These are phyloP conservation scores for Petromus typicus DNA, from an alignment of 2,113 vertebrate species.

Conservation along the genomic window DNA sequence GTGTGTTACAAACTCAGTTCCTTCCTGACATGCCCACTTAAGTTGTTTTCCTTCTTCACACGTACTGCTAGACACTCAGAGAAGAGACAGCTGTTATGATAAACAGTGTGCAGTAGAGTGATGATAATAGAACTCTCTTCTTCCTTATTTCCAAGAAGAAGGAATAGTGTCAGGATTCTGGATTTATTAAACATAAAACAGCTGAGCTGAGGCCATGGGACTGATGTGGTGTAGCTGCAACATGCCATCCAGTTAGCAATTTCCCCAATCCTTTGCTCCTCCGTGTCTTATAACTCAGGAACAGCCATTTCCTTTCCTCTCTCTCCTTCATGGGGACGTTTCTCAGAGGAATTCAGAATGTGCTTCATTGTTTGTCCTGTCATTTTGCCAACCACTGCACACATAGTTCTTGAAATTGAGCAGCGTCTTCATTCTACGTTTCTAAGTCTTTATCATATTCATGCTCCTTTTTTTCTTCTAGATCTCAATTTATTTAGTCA, in stretches of 20 bases:
- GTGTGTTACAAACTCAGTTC: neutral
- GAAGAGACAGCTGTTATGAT: neutral
- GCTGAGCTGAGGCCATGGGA: neutral
- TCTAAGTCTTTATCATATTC: neutral
- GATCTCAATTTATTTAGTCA: neutral
- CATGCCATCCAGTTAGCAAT: neutral
- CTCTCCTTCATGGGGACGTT: neutral
- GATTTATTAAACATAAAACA: neutral
- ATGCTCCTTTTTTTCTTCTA: neutral
- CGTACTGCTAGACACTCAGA: neutral
- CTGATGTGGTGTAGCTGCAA: neutral
- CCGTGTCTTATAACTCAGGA: neutral
- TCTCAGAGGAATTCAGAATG: neutral
- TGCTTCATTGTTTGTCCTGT: neutral
- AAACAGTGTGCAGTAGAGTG: neutral
- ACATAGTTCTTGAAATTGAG: neutral
- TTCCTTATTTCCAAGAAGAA: neutral
- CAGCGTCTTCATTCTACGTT: neutral
- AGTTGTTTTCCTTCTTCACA: neutral
- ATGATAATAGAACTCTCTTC: neutral
- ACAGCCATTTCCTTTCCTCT: neutral
- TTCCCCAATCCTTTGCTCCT: neutral
- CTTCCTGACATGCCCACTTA: neutral
- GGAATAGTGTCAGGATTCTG: neutral
- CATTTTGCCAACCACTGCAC: neutral